A percentile compares a stretch with the other conserved stretches of the same genome.
Conservation (phyloP, 2,113 vertebrate genomes). For the Hypanus sabinus region DNA sequence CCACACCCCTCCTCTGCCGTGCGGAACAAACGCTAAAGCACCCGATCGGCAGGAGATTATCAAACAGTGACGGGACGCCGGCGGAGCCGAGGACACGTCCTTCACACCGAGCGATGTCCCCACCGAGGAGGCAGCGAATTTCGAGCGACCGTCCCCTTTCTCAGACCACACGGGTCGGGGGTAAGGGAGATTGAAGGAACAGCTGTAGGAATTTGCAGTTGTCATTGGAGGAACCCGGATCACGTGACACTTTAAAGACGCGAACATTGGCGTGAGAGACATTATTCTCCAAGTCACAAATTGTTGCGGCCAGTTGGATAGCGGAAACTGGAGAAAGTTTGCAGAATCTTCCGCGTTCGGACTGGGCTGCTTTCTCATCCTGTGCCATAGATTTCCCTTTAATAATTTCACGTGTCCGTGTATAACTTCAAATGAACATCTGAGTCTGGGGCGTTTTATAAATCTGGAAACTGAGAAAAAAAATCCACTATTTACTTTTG, state of each 20-base stretch:
- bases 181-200: neutral
- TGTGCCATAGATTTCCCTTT: neutral
- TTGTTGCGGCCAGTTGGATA: neutral
- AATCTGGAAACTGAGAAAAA: no score
- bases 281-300: neutral
- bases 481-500: neutral
- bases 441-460: no score
- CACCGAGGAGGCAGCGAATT: neutral
- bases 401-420: neutral
- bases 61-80: neutral
- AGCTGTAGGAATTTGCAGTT: constrained; percentile 24
- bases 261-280: neutral
- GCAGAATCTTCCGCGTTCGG: neutral
- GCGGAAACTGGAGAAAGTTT: neutral
- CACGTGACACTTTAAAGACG: neutral
- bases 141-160: no score
- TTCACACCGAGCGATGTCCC: neutral
- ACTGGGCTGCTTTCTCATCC: neutral
- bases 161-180: neutral
- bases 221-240: neutral
- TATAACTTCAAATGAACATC: no score
- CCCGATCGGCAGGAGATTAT: neutral
- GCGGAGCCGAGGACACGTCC: neutral
- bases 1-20: constrained; percentile 5
- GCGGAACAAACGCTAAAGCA: neutral